These are phyloP conservation scores for Melanostigma gelatinosum DNA, from an alignment of 2,113 vertebrate genomes.

Conservation along the genomic window DNA sequence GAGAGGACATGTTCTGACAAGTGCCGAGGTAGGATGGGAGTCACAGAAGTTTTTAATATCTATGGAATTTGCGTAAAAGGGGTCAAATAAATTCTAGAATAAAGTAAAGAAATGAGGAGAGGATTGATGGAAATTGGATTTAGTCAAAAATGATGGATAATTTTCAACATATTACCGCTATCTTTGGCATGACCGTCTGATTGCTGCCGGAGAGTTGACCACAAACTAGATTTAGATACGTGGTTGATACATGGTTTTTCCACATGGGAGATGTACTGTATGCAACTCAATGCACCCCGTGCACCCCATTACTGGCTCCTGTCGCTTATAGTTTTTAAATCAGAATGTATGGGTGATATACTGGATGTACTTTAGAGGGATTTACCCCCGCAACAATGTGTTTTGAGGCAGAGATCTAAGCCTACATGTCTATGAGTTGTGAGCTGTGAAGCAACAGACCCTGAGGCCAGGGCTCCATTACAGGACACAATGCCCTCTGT, in stretches of 20 bases:
- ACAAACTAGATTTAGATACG: constrained; percentile 44
- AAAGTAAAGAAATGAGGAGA: neutral
- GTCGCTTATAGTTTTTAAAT: constrained; percentile 6
- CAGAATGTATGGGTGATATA: constrained; percentile 19
- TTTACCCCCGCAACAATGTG: constrained; percentile 38
- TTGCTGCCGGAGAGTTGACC: constrained; percentile 26
- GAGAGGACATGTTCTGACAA: constrained; percentile 29
- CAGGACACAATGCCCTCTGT: constrained; percentile 56
- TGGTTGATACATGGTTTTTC: constrained; percentile 23
- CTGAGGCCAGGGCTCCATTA: constrained; percentile 56
- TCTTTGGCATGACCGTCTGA: constrained; percentile 23
- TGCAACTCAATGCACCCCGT: neutral
- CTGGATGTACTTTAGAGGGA: constrained; percentile 2
- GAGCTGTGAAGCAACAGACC: constrained; percentile 43
- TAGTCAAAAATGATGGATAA: neutral
- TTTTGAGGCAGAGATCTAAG: constrained; percentile 43
- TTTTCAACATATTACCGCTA: neutral
- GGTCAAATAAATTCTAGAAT: neutral
- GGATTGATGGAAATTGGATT: constrained; percentile 20
- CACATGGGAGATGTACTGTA: constrained; percentile 16
- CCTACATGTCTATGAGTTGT: constrained; percentile 34
- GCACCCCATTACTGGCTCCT: constrained; percentile 25
- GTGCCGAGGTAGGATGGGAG: constrained; percentile 41
- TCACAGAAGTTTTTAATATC: constrained; percentile 31
- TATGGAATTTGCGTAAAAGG: constrained; percentile 22